phyloP scores from a whole-genome alignment of 2,888 invertebrate species.

The Drosophila dives region DNA sequence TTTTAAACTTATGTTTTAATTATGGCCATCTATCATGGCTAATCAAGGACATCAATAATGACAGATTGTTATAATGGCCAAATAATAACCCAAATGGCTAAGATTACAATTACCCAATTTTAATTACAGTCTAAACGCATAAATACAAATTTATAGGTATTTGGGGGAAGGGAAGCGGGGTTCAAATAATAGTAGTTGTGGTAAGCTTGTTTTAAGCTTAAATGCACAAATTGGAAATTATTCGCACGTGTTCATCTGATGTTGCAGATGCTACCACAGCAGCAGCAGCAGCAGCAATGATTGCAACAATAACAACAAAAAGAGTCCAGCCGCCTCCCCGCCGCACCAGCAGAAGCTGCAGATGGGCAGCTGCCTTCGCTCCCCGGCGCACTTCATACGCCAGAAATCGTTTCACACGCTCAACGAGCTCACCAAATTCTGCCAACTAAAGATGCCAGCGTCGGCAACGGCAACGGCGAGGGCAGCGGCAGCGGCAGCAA shows the following conservation, averaged over 20 bases:
- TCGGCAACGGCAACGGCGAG: slow-evolving; percentile 22
- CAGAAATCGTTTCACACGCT: slow-evolving; percentile 84
- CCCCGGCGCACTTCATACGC: slow-evolving; percentile 83
- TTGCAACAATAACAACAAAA: slow-evolving; percentile 4
- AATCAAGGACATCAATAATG: slow-evolving; percentile 15
- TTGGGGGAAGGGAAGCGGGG: neutral
- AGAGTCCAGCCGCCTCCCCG: slow-evolving; percentile 14
- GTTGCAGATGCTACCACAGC: slow-evolving; percentile 72
- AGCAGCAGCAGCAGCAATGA: slow-evolving; percentile 50
- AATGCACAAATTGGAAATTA: slow-evolving; percentile 15
- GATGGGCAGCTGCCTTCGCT: slow-evolving; percentile 82
- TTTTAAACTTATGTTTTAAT: slow-evolving; percentile 5
- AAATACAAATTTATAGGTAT: neutral
- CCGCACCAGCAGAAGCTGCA: slow-evolving; percentile 66
- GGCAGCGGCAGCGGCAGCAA: slow-evolving; percentile 25
- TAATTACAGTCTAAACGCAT: slow-evolving; percentile 42
- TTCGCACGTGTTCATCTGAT: slow-evolving; percentile 37
- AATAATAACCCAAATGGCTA: slow-evolving; percentile 5
- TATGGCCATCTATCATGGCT: neutral
- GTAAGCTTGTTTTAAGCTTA: neutral
- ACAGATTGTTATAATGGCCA: neutral
- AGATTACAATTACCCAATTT: slow-evolving; percentile 17
- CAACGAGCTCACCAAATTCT: slow-evolving; percentile 81
- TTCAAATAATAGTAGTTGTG: neutral
- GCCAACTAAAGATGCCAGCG: slow-evolving; percentile 66